phyloP scores from a whole-genome alignment of 2,113 vertebrate genomes.

The Leptocoma aspasia region DNA sequence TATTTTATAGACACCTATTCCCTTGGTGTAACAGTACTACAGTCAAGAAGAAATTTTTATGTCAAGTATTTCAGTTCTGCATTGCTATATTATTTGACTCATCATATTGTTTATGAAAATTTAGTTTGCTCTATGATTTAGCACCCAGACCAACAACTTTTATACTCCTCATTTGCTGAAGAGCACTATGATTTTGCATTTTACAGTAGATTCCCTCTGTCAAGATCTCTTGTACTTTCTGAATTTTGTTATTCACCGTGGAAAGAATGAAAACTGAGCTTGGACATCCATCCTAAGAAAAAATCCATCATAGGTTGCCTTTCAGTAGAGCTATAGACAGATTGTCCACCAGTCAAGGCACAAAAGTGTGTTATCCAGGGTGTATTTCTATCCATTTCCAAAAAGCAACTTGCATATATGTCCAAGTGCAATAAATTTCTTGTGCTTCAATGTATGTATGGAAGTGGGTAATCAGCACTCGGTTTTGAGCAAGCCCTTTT shows the following conservation, averaged over 20 bases:
- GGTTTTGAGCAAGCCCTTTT: not conserved
- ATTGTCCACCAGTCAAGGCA: not conserved
- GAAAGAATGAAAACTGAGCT: not conserved
- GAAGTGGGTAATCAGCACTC: not conserved
- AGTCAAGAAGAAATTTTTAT: not conserved
- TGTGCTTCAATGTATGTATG: not conserved
- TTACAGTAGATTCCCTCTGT: not conserved
- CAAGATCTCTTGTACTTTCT: not conserved
- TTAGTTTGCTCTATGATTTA: not conserved
- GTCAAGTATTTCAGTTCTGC: not conserved
- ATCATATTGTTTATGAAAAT: not conserved
- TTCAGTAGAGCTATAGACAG: not conserved
- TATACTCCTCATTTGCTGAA: not conserved
- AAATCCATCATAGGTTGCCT: not conserved
- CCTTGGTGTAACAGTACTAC: not conserved
- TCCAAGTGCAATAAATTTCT: constrained; percentile 4
- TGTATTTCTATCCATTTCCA: not conserved
- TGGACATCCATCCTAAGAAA: not conserved
- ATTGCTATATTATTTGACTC: not conserved
- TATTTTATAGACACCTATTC: not conserved
- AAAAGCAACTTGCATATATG: constrained; percentile 16
- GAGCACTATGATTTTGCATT: not conserved
- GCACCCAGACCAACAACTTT: not conserved
- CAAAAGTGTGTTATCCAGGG: not conserved
- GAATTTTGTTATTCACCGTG: not conserved